A percentile compares a stretch with the other conserved stretches of the same genome.
phyloP scores from a whole-genome alignment of 2,113 vertebrate genomes.

The Corythornis vintsioides region DNA sequence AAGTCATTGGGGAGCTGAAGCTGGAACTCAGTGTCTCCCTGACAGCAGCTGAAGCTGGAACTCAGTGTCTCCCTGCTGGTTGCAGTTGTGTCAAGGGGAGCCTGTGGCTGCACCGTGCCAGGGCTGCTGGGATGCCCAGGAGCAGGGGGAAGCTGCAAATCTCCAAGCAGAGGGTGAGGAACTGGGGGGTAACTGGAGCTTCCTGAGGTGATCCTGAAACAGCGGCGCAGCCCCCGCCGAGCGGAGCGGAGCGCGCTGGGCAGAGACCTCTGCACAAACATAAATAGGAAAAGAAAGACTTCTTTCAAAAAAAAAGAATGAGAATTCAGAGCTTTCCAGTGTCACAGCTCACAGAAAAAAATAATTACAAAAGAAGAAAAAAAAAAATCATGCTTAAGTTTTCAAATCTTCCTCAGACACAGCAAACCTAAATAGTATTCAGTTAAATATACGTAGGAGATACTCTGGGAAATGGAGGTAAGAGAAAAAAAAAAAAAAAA shows the following conservation, averaged over 20 bases:
- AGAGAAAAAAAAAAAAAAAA: constrained; percentile 60
- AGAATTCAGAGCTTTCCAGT: constrained; percentile 81
- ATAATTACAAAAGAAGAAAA: background rate
- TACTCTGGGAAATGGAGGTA: constrained; percentile 68
- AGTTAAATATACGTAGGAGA: constrained; percentile 72
- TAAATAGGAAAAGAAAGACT: constrained; percentile 63
- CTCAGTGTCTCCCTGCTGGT: too few relatives aligned
- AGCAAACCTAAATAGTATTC: constrained; percentile 82
- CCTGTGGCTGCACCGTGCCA: too few relatives aligned
- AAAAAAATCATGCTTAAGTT: constrained; percentile 78
- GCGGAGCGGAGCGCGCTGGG: constrained; percentile 44
- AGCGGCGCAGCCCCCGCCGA: constrained; percentile 69
- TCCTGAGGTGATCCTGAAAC: constrained; percentile 88
- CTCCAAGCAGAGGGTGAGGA: constrained; percentile 71
- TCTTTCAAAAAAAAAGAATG: constrained; percentile 29
- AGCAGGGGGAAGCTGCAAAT: constrained; percentile 40
- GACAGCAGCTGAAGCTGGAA: too few relatives aligned
- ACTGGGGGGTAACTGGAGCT: constrained; percentile 70
- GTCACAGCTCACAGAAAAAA: constrained; percentile 77
- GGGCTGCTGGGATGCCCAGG: too few relatives aligned
- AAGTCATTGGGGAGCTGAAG: constrained; percentile 52
- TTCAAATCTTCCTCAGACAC: constrained; percentile 84
- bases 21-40: constrained; percentile 69
- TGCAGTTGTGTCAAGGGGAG: too few relatives aligned
- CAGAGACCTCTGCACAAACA: constrained; percentile 67